Percentiles rank a stretch among this genome's conserved stretches.
Conservation (phyloP, 1,140 invertebrate genomes). For the Neocloeon triangulifer region DNA sequence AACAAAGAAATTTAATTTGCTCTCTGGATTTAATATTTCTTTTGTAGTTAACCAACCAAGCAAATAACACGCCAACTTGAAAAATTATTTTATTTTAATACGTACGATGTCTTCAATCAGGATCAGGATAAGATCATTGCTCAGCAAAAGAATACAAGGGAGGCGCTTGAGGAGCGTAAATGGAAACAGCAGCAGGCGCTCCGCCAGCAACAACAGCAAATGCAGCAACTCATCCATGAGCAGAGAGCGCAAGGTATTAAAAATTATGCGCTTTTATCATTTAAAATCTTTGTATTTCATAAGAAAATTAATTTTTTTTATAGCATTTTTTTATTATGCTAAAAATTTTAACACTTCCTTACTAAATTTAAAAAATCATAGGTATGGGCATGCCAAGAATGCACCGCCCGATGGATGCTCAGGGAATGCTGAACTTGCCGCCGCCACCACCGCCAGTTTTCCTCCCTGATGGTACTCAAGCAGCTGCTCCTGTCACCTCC, state of each 20-base stretch:
- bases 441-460: conserved; percentile 13
- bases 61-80: no score
- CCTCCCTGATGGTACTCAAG: no score
- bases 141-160: conserved; percentile 37
- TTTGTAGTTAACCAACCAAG: no score
- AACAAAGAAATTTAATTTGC: no score
- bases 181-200: conserved; percentile 70
- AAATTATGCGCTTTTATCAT: not conserved
- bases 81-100: no score
- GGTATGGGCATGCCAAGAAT: conserved; percentile 26
- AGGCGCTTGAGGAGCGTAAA: conserved; percentile 61
- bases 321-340: no score
- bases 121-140: conserved; percentile 43
- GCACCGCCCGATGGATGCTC: conserved; percentile 25
- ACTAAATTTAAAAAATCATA: conserved; percentile 5
- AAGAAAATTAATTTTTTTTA: not conserved
- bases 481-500: conserved; percentile 17
- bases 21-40: no score
- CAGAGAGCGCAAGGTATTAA: conserved; percentile 40
- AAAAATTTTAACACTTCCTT: not conserved
- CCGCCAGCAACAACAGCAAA: conserved; percentile 54
- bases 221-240: conserved; percentile 54
- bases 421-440: conserved; percentile 16
- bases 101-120: no score
- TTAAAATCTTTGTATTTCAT: not conserved